A percentile compares a stretch with the other conserved stretches of the same genome.
Evolutionary conservation across 2,888 invertebrate species (phyloP).

Genomic region (Drosophila cognata): DNA sequence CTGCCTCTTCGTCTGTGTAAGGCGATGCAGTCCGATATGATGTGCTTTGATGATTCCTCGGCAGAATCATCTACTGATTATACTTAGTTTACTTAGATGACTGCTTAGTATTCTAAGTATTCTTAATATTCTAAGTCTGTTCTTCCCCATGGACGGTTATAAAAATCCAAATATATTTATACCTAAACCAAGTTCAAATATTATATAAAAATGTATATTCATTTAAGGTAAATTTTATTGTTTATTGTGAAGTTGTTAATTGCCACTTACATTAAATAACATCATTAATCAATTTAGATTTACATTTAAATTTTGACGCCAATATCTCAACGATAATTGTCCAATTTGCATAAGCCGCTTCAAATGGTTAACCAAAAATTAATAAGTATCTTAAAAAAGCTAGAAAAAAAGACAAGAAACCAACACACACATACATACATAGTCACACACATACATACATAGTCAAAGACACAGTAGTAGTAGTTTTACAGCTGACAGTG

Average conservation of each 20-base stretch:
- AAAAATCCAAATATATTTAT: neutral
- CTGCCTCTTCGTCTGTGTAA: neutral
- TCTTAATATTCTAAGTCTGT: neutral
- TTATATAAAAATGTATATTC: neutral
- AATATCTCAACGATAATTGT: neutral
- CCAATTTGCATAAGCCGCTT: neutral
- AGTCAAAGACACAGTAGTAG: neutral
- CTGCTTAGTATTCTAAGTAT: neutral
- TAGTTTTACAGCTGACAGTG: slow-evolving; percentile 4
- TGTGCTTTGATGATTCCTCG: neutral
- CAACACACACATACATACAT: neutral
- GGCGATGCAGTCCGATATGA: neutral
- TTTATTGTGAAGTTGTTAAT: neutral
- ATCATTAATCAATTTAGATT: neutral
- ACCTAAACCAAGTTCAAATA: neutral
- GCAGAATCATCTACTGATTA: neutral
- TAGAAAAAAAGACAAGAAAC: neutral
- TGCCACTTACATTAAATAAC: neutral
- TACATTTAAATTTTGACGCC: neutral
- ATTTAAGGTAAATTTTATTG: fast-evolving
- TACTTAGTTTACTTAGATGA: neutral
- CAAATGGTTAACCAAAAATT: neutral
- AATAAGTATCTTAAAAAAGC: neutral
- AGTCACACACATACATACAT: neutral
- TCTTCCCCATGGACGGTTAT: neutral